Evolutionary conservation across 2,797 vertebrate genomes (phyloP).

Genomic region (Siniperca scherzeri): DNA sequence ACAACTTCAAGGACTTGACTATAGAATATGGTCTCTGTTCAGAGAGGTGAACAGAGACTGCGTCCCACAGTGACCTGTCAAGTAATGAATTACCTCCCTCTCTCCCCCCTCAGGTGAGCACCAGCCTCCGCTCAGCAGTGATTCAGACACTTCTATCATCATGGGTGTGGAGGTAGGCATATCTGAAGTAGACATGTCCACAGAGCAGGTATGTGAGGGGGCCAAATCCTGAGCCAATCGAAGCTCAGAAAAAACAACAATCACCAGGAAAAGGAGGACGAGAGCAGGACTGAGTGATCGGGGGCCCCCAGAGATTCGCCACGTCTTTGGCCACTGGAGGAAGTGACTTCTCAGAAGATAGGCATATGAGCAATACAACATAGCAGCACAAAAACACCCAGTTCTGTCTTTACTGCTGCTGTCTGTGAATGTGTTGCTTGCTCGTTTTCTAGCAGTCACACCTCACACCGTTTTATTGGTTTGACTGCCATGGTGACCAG

Average conservation of each 20-base stretch:
- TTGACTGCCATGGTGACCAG: slow-evolving; percentile 34
- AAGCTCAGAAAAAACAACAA: slow-evolving; percentile 44
- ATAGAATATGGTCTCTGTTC: background rate
- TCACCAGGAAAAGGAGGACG: slow-evolving; percentile 25
- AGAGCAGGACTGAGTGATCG: slow-evolving; percentile 33
- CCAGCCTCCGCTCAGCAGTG: slow-evolving; percentile 92
- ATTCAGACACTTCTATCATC: slow-evolving; percentile 92
- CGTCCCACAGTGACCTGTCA: background rate
- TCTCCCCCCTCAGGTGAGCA: slow-evolving; percentile 89
- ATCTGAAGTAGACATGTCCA: slow-evolving; percentile 90
- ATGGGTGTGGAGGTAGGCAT: slow-evolving; percentile 90
- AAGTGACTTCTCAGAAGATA: slow-evolving; percentile 45
- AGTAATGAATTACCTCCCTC: slow-evolving; percentile 8
- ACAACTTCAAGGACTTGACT: background rate
- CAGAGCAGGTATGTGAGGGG: slow-evolving; percentile 89
- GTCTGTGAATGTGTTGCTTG: slow-evolving; percentile 43
- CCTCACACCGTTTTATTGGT: slow-evolving; percentile 18
- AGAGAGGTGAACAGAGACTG: too few relatives aligned
- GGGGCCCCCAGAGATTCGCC: slow-evolving; percentile 34
- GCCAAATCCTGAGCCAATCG: slow-evolving; percentile 88
- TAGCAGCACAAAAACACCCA: slow-evolving; percentile 58
- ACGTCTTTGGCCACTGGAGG: slow-evolving; percentile 23
- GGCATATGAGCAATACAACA: slow-evolving; percentile 84
- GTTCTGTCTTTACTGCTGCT: slow-evolving; percentile 57
- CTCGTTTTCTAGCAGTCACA: slow-evolving; percentile 46